These are phyloP conservation scores for Spinus pinus DNA, from an alignment of 2,797 vertebrate species.

Conservation along the genomic window DNA sequence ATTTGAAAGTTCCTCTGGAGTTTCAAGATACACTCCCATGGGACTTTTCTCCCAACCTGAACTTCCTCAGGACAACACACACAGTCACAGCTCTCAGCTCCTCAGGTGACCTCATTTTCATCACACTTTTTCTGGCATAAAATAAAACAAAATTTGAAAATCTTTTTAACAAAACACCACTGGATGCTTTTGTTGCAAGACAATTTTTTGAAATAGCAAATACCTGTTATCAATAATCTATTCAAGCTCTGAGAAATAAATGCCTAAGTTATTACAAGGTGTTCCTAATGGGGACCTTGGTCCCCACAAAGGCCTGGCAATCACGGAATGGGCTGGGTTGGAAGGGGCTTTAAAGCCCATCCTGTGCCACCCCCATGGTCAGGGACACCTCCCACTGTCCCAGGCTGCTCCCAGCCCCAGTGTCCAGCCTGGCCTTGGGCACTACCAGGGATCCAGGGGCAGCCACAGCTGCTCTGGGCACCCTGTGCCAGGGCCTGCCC, in stretches of 20 bases:
- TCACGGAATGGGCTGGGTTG: not conserved
- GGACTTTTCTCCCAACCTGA: not conserved
- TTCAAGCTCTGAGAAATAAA: not conserved
- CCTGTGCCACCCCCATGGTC: not conserved
- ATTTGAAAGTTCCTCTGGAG: not conserved
- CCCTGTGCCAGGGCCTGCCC: not conserved
- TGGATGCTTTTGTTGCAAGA: not conserved
- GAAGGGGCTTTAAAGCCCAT: fast-evolving
- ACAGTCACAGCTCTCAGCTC: not conserved
- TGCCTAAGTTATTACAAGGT: not conserved
- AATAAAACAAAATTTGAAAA: not conserved
- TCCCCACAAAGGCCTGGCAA: too few species aligned
- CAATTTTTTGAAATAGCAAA: not conserved
- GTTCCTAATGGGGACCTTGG: not conserved
- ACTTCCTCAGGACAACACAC: not conserved
- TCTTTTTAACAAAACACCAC: not conserved
- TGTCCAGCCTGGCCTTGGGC: not conserved
- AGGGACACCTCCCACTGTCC: not conserved
- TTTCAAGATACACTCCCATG: not conserved
- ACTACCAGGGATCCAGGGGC: not conserved
- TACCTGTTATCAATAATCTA: not conserved
- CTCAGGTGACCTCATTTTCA: not conserved
- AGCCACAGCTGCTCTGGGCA: not conserved
- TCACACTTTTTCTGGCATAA: not conserved
- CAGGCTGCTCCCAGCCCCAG: not conserved